Evolutionary conservation across 1,140 invertebrate species (phyloP).

Genomic region (Panagrolaimus sp.): DNA sequence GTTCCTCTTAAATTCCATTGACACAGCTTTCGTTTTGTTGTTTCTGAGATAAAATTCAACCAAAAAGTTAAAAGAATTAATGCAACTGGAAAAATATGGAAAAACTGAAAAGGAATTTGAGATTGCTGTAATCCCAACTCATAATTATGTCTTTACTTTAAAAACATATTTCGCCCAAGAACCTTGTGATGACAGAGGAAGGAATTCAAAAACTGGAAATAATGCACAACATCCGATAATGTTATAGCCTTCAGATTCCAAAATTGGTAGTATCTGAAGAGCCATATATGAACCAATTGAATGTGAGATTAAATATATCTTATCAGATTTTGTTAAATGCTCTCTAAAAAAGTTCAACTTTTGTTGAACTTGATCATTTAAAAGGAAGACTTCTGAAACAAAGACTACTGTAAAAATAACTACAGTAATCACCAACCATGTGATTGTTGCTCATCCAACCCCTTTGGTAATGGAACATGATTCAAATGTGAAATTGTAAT

Average conservation of each 20-base stretch:
- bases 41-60: too few relatives aligned
- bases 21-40: too few relatives aligned
- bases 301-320: constrained; percentile 14
- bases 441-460: background rate
- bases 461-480: background rate
- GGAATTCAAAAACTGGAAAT: too few relatives aligned
- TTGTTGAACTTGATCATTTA: constrained; percentile 18
- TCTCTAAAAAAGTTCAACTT: constrained; percentile 17
- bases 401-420: background rate
- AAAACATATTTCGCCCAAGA: constrained; percentile 26
- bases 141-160: background rate
- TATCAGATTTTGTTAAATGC: background rate
- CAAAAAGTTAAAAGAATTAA: too few relatives aligned
- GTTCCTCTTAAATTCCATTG: too few relatives aligned
- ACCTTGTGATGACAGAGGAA: constrained; percentile 12
- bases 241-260: too few relatives aligned
- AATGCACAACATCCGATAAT: too few relatives aligned
- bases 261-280: background rate
- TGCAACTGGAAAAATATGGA: too few relatives aligned
- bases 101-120: too few relatives aligned
- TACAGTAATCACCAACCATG: background rate
- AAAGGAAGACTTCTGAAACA: constrained; percentile 15
- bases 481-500: constrained; percentile 20
- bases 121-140: too few relatives aligned
- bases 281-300: constrained; percentile 16